Percentiles rank a stretch among this genome's conserved stretches.
These are phyloP conservation scores for Hylaea fasciaria DNA, from an alignment of 2,888 invertebrate species.

Conservation along the genomic window DNA sequence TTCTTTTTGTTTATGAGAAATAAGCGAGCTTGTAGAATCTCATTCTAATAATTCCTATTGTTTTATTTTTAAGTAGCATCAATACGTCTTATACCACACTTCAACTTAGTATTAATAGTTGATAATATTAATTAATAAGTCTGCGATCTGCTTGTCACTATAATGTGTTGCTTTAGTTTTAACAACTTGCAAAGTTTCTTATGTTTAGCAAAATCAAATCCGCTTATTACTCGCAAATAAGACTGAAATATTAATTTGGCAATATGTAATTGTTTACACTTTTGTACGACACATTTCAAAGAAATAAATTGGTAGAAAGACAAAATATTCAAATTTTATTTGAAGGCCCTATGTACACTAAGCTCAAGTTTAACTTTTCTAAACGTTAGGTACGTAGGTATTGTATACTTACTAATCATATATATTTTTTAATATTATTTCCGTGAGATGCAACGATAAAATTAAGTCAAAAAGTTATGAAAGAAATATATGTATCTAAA, in stretches of 20 bases:
- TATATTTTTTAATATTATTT: too few relatives aligned
- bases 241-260: slow-evolving; percentile 53
- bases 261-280: slow-evolving; percentile 39
- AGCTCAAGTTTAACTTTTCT: too few relatives aligned
- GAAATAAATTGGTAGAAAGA: slow-evolving; percentile 43
- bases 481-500: too few relatives aligned
- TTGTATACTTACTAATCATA: too few relatives aligned
- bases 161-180: slow-evolving; percentile 2
- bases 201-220: slow-evolving; percentile 28
- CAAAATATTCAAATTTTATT: too few relatives aligned
- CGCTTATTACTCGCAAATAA: slow-evolving; percentile 53
- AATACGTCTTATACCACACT: neutral
- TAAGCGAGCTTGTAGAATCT: slow-evolving; percentile 19
- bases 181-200: neutral
- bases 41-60: neutral
- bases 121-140: slow-evolving; percentile 9
- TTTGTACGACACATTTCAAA: slow-evolving; percentile 33
- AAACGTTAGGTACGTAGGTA: too few relatives aligned
- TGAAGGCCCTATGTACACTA: too few relatives aligned
- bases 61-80: neutral
- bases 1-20: neutral
- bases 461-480: too few relatives aligned
- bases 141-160: slow-evolving; percentile 6
- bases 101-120: slow-evolving; percentile 20
- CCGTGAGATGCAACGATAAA: too few relatives aligned